Evolutionary conservation across 2,888 invertebrate species (phyloP), one percentile per base, ranked within the genome.

Genomic region (Dorcus parallelipipedus): DNA sequence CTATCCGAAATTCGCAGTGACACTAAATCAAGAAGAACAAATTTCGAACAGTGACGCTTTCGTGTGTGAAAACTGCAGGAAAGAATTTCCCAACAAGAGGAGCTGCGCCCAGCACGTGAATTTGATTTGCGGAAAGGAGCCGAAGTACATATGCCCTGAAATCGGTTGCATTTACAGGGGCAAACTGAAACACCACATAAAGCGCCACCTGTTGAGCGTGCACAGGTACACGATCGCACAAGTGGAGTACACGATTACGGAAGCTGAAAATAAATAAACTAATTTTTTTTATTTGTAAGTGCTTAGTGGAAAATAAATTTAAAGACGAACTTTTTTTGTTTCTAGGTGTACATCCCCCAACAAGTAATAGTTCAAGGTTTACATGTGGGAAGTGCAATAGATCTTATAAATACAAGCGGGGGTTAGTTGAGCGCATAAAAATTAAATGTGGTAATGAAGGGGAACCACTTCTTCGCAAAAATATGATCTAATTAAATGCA

Each of bases 121-220:
- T 4, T 54, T 48, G 33, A 39, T 47, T 40, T 54, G 54, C 40
- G 48, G 54, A n/a, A 48, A 48, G 23, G 47, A 54, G 7, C 54
- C 54, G 39, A 54, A 54, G 38, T 54, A 48, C 39, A 38, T 47
- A 47, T 54, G 54, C 9, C 54, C 54, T 9, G 38, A 23, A n/a
- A 14, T 26, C 20, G 48, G 33, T 4, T 54, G 54, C 10, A 10
- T 48, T 14, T 54, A 54, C 26, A 54, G 39, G 39, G 54, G 54
- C n/a, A 54, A 54, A 48, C 14, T 54, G 38, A 54, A 54, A 38
- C 54, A 54, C 38, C 54, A 45, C 45, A 48, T 54, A 47, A 54
- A 54, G 23, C 38, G 38, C 9, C 54, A 54, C 48, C 39, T 54
- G 4, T 23, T 17, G 26, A 39, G 38, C 23, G 40, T 48, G 9